Percentiles rank a stretch among this genome's conserved stretches.
Conservation (phyloP, 2,113 vertebrate genomes). For the Gallinago jamesoni region DNA sequence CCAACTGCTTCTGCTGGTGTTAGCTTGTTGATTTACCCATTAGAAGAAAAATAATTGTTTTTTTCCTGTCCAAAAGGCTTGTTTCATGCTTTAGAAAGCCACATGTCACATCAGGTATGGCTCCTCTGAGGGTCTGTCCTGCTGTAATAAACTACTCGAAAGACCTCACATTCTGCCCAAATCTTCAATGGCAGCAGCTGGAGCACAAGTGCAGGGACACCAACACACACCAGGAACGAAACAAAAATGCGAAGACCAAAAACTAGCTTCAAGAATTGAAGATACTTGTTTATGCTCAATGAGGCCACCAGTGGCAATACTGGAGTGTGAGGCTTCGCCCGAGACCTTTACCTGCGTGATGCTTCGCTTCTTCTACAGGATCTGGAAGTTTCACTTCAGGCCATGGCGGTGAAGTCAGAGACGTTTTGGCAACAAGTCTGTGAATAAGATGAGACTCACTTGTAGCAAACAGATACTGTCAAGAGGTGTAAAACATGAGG, state of each 20-base stretch:
- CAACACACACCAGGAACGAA: fast-evolving
- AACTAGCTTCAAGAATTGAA: background rate
- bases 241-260: fast-evolving
- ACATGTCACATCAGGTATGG: background rate
- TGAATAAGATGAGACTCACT: background rate
- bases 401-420: conserved; percentile 83
- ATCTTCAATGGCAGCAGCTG: background rate
- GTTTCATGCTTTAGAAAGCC: background rate
- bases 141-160: background rate
- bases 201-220: background rate
- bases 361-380: conserved; percentile 66
- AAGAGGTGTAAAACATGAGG: background rate
- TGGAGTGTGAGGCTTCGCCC: background rate
- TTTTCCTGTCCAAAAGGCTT: background rate
- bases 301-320: background rate
- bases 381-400: conserved; percentile 76
- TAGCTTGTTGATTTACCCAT: background rate
- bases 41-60: background rate
- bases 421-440: conserved; percentile 80
- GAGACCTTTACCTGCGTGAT: conserved; percentile 74
- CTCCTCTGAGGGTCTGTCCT: background rate
- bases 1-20: background rate
- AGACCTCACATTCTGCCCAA: background rate
- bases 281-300: background rate
- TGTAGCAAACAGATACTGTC: background rate